Base-by-base conservation (phyloP, 1,140 invertebrate species). In the Wasmannia auropunctata region DNA sequence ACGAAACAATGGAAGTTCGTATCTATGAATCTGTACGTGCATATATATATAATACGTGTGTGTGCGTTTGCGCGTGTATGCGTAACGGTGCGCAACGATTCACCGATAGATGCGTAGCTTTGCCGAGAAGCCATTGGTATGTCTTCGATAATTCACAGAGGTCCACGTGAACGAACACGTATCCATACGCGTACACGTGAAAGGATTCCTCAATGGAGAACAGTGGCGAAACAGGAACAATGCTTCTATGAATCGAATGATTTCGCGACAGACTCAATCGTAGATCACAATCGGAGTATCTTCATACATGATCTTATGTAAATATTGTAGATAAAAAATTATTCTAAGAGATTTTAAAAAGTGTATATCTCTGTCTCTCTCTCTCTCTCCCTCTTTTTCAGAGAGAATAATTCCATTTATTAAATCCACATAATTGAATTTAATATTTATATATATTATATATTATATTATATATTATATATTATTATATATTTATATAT, bases 121-220 rank as follows among this genome's bases (percentile, higher is more conserved):
- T 14, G 28, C 25, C 11, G 43, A 62, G 31, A 16, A 72, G 37
- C 19, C 49, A 63, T 90, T 88, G 77, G 77, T 90, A 91, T 84
- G 83, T 88, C 74, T 22, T n/a, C 11, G 49, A 51, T 46, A 67
- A 79, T n/a, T 58, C 65, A 80, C 79, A n/a, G 79, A 86, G 72
- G 54, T 72, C 69, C 51, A 56, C 5, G 74, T 56, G 76, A 85
- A 84, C 77, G 76, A 86, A 31, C 79, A 90, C 80, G 80, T 87
- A 86, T 84, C 83, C 87, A 85, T 87, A 69, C 63, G 70, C 60
- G 74, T 58, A 74, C 74, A 88, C 87, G 87, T 88, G 88, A 81
- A 83, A 46, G 37, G 76, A 62, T 89, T 89, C 8, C 54, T 77
- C 69, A 89, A 89, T 86, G 88, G 43, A 40, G 56, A 34, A 34